Percentiles rank a stretch among this genome's conserved stretches.
phyloP scores from a whole-genome alignment of 2,888 invertebrate species.

The Drosophila recens region DNA sequence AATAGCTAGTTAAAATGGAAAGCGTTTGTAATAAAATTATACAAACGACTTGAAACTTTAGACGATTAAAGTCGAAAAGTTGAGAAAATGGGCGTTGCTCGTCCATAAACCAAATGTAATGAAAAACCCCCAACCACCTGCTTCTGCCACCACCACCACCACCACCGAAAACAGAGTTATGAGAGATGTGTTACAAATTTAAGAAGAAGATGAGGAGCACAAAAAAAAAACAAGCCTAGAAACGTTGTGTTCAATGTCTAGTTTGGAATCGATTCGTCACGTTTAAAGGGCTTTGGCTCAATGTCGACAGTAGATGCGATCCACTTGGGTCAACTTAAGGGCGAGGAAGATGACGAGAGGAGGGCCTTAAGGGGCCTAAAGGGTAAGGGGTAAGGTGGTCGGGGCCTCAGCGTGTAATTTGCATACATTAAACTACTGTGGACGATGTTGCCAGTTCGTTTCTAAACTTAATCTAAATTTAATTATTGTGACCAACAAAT shows the following conservation, averaged over 20 bases:
- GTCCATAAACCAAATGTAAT: conserved; percentile 67
- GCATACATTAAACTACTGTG: conserved; percentile 80
- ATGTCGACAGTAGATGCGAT: conserved; percentile 63
- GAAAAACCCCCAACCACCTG: conserved; percentile 26
- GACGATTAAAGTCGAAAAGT: conserved; percentile 76
- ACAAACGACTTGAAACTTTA: conserved; percentile 51
- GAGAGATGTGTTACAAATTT: conserved; percentile 62
- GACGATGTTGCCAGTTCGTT: conserved; percentile 55
- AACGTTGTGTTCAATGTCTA: conserved; percentile 63
- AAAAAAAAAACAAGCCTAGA: conserved; percentile 18
- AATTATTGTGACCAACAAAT: conserved; percentile 79
- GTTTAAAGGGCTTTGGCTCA: conserved; percentile 75
- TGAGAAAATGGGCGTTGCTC: conserved; percentile 76
- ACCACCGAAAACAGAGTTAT: conserved; percentile 12
- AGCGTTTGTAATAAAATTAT: conserved; percentile 65
- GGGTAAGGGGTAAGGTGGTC: conserved; percentile 7
- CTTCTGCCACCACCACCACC: not conserved
- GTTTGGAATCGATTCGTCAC: conserved; percentile 77
- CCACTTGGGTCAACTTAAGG: conserved; percentile 31
- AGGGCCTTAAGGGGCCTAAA: conserved; percentile 1
- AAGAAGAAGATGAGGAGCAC: conserved; percentile 22
- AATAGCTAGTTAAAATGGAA: conserved; percentile 66
- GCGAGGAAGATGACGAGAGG: not conserved
- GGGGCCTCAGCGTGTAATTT: conserved; percentile 69
- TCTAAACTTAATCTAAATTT: conserved; percentile 80